These are phyloP conservation scores for Poicephalus meyeri DNA, from an alignment of 2,113 vertebrate species.

Conservation along the genomic window DNA sequence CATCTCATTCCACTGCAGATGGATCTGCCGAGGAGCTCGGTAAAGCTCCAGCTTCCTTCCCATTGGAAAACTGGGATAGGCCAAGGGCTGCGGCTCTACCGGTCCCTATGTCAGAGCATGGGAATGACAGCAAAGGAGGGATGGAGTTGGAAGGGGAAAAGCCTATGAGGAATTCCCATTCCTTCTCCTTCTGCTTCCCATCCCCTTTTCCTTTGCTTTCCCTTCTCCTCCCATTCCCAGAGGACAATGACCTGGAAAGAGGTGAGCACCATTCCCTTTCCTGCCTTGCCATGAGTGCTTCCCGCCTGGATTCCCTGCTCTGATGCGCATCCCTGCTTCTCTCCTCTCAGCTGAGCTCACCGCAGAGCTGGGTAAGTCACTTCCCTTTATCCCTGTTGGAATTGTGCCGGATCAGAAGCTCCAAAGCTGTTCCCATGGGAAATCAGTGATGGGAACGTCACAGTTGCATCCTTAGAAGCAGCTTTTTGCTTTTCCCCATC, in stretches of 20 bases:
- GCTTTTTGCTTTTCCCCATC: not conserved
- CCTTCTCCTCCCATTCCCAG: not conserved
- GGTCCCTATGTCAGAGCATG: not conserved
- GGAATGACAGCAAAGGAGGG: not conserved
- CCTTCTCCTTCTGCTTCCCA: not conserved
- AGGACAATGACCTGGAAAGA: not conserved
- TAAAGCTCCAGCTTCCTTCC: not conserved
- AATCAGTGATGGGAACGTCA: not conserved
- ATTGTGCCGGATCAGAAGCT: not conserved
- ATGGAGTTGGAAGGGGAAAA: not conserved
- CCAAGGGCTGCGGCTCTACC: not conserved
- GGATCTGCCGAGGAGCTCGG: not conserved
- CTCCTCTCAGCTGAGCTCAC: not conserved
- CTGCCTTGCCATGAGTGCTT: not conserved
- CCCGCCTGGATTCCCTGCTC: not conserved
- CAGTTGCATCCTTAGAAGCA: not conserved
- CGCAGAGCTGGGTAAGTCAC: not conserved
- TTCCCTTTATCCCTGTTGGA: not conserved
- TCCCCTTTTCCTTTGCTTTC: not conserved
- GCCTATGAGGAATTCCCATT: not conserved
- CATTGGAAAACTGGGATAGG: not conserved
- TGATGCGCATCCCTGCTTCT: not conserved
- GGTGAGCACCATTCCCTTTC: not conserved
- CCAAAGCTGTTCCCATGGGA: not conserved
- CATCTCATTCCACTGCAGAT: not conserved